Percentiles rank a stretch among this genome's conserved stretches.
Evolutionary conservation across 1,140 invertebrate species (phyloP).

Genomic region (Globodera rostochiensis): DNA sequence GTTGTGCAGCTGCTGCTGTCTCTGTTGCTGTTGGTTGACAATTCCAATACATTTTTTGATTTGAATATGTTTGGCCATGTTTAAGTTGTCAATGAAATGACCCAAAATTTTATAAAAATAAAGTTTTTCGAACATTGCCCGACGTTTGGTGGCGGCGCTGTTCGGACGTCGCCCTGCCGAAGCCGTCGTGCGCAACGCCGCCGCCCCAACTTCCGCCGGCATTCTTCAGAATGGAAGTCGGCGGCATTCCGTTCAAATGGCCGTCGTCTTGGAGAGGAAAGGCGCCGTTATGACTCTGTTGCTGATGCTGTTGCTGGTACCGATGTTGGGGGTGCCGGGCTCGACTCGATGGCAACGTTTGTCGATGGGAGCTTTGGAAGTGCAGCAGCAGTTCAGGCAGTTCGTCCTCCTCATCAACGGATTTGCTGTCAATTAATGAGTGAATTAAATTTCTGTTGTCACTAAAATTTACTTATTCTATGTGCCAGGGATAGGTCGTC

Average conservation of each 20-base stretch:
- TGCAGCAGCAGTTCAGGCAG: conserved; percentile 9
- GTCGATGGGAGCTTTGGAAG: no score
- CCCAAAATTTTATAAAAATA: no score
- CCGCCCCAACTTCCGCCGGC: neutral
- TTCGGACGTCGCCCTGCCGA: neutral
- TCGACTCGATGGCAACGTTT: no score
- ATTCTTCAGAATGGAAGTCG: conserved; percentile 1
- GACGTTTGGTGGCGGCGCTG: neutral
- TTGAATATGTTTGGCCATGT: no score
- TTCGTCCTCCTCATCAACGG: conserved; percentile 18
- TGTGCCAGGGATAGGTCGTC: no score
- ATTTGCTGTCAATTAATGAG: neutral
- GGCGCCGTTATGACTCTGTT: neutral
- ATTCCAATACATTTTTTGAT: no score
- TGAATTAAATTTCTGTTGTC: no score
- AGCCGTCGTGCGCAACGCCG: neutral
- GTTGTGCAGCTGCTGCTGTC: neutral
- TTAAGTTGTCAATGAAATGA: no score
- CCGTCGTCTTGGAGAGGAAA: no score
- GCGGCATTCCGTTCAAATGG: neutral
- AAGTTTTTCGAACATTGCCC: no score
- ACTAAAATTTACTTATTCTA: no score
- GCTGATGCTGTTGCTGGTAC: conserved; percentile 5
- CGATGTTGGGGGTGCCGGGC: neutral
- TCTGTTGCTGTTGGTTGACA: neutral